phyloP scores from a whole-genome alignment of 1,140 invertebrate genomes.

The Penaeus chinensis region DNA sequence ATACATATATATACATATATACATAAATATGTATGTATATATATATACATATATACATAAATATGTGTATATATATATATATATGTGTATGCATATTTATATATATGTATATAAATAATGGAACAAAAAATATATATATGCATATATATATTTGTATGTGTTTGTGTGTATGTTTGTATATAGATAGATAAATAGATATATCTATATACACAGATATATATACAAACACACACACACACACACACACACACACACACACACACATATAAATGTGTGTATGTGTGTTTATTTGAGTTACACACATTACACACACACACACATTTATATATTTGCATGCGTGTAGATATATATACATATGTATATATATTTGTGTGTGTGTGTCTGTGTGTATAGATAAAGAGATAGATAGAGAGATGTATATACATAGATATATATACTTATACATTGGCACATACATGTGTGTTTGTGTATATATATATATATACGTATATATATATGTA shows the following conservation, averaged over 20 bases:
- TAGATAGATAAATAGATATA: too few species aligned
- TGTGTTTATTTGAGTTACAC: background rate
- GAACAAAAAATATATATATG: too few species aligned
- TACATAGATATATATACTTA: background rate
- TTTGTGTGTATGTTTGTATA: background rate
- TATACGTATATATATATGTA: too few species aligned
- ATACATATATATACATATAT: conserved; percentile 12
- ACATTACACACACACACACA: conserved; percentile 5
- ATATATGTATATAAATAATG: conserved; percentile 12
- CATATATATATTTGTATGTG: background rate
- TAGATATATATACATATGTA: conserved; percentile 17
- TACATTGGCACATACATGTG: background rate
- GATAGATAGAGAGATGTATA: background rate
- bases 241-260: too few species aligned
- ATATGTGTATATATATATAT: conserved; percentile 6
- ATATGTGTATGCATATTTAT: background rate
- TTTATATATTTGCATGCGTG: conserved; percentile 18
- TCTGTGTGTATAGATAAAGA: background rate
- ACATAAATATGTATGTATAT: conserved; percentile 9
- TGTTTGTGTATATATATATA: too few species aligned
- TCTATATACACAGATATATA: background rate
- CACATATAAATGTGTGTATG: background rate
- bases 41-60: conserved; percentile 12
- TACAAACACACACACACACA: background rate
- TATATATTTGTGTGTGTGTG: background rate